Base-by-base conservation (phyloP, 2,797 vertebrate genomes). In the Gadopsis marmoratus region DNA sequence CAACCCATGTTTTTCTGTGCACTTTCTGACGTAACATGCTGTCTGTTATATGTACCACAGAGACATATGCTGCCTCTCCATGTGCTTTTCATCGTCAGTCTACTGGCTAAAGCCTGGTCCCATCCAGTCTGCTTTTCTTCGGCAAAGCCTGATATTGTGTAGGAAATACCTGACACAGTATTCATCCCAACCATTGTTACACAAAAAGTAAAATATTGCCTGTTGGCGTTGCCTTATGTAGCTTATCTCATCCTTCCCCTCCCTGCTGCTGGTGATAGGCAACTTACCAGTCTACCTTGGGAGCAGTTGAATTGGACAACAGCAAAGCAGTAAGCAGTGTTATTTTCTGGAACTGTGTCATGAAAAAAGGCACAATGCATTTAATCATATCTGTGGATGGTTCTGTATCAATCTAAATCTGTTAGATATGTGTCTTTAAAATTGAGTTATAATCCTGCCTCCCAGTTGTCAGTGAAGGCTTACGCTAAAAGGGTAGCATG, bases 1-100 rank as follows among this genome's bases (percentile, higher is more conserved):
- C 71, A 39, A 89, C 39, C 73, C 84, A 45, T 89, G 88, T 91
- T 88, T 90, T 70, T 75, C 85, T 86, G 78, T 67, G 67, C 65
- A 70, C 76, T 66, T 41, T 82, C 82, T 82, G 83, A 83, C 67
- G 2, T 72, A 39, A 80, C 71, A 58, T 33, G 37, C 63, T 61
- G 76, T 62, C 86, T 86, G 79, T 73, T 74, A 26, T 74, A 78
- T 81, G 84, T 65, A 31, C 73, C 69, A 4, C 60, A 13, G 75
- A 80, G 78, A 85, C 75, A 81, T 73, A 64, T n/a, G 53, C 77
- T 66, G 71, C 61, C 45, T 65, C 68, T 62, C 29, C 76, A 37
- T 71, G 45, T 68, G 81, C 77, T 68, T 84, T 72, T 80, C 77
- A 65, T 83, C 60, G 51, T 37, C 63, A 8, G 59, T 58, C 51